phyloP scores from a whole-genome alignment of 1,140 invertebrate genomes.

The Zaprionus capensis region DNA sequence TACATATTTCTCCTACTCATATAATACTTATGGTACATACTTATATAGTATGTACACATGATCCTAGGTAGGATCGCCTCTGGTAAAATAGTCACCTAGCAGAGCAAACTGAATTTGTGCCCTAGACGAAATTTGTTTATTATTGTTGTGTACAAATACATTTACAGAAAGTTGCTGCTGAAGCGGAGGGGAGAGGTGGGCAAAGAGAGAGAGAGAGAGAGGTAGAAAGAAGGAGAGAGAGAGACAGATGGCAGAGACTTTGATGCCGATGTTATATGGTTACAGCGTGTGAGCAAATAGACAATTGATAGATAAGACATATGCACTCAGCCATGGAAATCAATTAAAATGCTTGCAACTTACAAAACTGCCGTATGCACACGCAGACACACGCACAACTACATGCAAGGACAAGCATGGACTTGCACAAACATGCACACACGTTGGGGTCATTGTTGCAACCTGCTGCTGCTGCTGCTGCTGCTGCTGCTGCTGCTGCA shows the following conservation, averaged over 20 bases:
- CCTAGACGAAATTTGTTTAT: background rate
- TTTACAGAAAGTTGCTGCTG: background rate
- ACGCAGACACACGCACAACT: slow-evolving; percentile 22
- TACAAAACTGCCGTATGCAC: slow-evolving; percentile 49
- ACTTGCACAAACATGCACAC: background rate
- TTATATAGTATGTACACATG: background rate
- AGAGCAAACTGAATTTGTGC: background rate
- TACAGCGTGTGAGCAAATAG: slow-evolving; percentile 40
- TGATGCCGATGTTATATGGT: slow-evolving; percentile 11
- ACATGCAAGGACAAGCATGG: slow-evolving; percentile 15
- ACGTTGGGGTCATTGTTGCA: slow-evolving; percentile 46
- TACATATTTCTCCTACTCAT: too few species aligned
- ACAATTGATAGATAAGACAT: slow-evolving; percentile 69
- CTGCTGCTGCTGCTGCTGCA: slow-evolving; percentile 52
- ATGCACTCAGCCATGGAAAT: slow-evolving; percentile 81
- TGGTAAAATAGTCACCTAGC: background rate
- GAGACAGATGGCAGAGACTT: background rate
- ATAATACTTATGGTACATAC: too few species aligned
- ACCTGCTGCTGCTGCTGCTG: slow-evolving; percentile 43
- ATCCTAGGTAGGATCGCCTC: background rate
- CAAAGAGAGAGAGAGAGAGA: background rate
- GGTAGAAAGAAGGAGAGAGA: background rate
- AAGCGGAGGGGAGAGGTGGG: background rate
- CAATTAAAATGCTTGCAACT: slow-evolving; percentile 80
- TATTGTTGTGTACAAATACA: background rate